Percentiles rank a stretch among this genome's conserved stretches.
Evolutionary conservation across 2,113 vertebrate species (phyloP).

Genomic region (Brienomyrus longianalis): DNA sequence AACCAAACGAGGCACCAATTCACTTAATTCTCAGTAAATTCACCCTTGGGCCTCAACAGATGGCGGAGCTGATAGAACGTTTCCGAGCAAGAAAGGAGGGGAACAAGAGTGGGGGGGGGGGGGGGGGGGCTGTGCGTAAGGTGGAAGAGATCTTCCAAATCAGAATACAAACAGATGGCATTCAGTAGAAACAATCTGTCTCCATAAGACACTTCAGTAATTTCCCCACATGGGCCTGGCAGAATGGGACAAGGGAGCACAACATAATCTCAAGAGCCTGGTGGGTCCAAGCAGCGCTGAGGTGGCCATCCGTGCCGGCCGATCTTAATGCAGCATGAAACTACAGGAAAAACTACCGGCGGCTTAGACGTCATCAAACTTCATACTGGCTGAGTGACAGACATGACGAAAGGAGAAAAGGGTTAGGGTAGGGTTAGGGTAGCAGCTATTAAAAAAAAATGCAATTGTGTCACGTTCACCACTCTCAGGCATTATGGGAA

Average conservation of each 20-base stretch:
- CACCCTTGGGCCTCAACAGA: slow-evolving; percentile 2
- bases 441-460: neutral
- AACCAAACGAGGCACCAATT: neutral
- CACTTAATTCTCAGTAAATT: neutral
- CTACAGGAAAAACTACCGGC: neutral
- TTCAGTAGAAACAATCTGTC: slow-evolving; percentile 10
- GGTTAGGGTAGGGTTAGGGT: neutral
- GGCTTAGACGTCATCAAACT: neutral
- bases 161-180: slow-evolving; percentile 16
- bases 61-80: neutral
- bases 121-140: neutral
- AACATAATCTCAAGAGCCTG: neutral
- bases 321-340: neutral
- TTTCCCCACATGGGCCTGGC: neutral
- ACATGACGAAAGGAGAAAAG: neutral
- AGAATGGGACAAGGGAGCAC: neutral
- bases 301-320: neutral
- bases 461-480: neutral
- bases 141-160: slow-evolving; percentile 12
- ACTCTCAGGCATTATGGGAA: neutral
- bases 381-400: neutral
- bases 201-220: neutral
- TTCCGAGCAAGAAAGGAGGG: neutral
- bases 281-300: neutral
- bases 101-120: neutral